phyloP scores from a whole-genome alignment of 35 echinoderm and acorn worm species.

The Patiria miniata region DNA sequence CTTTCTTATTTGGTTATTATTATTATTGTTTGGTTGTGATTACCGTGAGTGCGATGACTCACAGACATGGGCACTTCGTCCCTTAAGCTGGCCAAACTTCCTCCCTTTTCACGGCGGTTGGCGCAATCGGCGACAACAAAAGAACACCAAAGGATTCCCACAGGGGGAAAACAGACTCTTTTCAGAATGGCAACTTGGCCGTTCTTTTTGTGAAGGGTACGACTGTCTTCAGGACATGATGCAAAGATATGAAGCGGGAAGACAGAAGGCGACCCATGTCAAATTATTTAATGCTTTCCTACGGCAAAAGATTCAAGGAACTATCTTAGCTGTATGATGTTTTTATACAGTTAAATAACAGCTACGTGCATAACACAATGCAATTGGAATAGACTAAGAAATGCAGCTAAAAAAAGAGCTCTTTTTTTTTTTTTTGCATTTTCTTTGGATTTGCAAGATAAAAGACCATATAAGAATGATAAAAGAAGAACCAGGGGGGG shows the following conservation, averaged over 20 bases:
- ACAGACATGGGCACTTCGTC: not conserved
- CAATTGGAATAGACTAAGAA: not conserved
- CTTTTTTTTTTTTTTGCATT: not conserved
- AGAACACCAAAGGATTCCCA: slow-evolving; percentile 16
- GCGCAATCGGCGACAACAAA: slow-evolving; percentile 24
- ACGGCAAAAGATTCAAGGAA: not conserved
- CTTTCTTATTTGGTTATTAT: not conserved
- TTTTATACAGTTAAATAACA: not conserved
- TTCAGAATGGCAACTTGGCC: not conserved
- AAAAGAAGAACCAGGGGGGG: no score
- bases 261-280: not conserved
- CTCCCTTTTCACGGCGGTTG: not conserved
- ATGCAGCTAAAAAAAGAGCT: not conserved
- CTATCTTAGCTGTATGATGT: not conserved
- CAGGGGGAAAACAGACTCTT: not conserved
- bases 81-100: slow-evolving; percentile 22
- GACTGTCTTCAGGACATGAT: not conserved
- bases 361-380: not conserved
- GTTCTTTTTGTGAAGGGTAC: not conserved
- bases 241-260: no score
- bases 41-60: slow-evolving; percentile 26
- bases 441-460: not conserved
- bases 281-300: not conserved
- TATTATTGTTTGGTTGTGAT: not conserved
- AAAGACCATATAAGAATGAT: no score